Conservation (phyloP, 2,797 vertebrate genomes). For the Dendrocincla tyrannina region DNA sequence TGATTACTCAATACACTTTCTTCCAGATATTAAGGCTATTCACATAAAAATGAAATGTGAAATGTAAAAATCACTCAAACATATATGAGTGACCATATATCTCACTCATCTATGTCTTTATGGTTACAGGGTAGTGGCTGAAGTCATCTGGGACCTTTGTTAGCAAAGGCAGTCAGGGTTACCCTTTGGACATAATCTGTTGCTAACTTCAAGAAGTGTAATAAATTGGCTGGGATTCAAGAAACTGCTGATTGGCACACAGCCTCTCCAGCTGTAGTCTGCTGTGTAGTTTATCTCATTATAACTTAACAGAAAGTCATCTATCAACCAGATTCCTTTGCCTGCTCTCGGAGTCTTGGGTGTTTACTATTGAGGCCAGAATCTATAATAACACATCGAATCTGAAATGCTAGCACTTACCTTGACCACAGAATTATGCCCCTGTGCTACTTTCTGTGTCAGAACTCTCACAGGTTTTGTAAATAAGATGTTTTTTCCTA, state of each 20-base stretch:
- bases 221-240: neutral
- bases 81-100: neutral
- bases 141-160: neutral
- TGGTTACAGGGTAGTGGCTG: neutral
- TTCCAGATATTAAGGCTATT: neutral
- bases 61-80: neutral
- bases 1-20: neutral
- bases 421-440: neutral
- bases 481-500: neutral
- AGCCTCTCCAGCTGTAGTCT: neutral
- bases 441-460: neutral
- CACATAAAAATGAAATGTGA: slow-evolving; percentile 6
- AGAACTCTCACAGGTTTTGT: neutral
- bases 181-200: neutral
- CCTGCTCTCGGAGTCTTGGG: neutral
- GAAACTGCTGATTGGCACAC: neutral
- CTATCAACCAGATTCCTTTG: neutral
- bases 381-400: neutral
- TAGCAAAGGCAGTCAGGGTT: neutral
- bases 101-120: neutral
- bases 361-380: neutral
- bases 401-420: neutral
- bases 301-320: neutral
- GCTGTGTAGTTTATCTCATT: neutral
- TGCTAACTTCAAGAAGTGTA: neutral